These are phyloP conservation scores for Gymnogyps californianus DNA, from an alignment of 2,113 vertebrate genomes.

Conservation along the genomic window DNA sequence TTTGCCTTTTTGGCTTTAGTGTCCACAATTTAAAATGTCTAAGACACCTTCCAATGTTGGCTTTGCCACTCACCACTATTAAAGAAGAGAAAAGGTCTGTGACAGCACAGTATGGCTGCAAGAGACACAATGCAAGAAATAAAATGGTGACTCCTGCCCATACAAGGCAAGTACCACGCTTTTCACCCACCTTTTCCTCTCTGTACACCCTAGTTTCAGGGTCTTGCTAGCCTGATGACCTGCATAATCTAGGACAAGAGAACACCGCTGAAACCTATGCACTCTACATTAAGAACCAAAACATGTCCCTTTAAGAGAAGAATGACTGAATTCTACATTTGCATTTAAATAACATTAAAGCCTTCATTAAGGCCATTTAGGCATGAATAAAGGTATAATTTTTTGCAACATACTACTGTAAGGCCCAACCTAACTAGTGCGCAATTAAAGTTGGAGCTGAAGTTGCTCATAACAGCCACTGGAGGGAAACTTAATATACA, in stretches of 20 bases:
- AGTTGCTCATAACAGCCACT: neutral
- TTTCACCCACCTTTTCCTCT: neutral
- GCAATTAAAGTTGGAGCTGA: neutral
- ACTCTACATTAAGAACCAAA: neutral
- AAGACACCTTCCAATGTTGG: neutral
- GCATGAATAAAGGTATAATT: neutral
- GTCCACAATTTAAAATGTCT: neutral
- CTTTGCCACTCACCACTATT: neutral
- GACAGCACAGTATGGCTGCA: neutral
- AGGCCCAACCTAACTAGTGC: neutral
- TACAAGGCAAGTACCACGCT: neutral
- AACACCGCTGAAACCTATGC: neutral
- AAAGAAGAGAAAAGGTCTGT: neutral
- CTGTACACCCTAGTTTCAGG: neutral
- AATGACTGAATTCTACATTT: neutral
- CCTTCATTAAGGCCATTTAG: neutral
- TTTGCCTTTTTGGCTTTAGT: neutral
- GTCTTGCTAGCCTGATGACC: neutral
- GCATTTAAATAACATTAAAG: neutral
- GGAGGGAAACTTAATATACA: conserved; percentile 11
- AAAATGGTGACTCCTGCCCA: neutral
- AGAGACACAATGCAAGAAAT: neutral
- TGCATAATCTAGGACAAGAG: neutral
- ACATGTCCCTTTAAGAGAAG: neutral
- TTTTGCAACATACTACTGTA: neutral